A percentile compares a stretch with the other conserved stretches of the same genome.
Evolutionary conservation across 1,140 invertebrate species (phyloP).

Genomic region (Phortica variegata): DNA sequence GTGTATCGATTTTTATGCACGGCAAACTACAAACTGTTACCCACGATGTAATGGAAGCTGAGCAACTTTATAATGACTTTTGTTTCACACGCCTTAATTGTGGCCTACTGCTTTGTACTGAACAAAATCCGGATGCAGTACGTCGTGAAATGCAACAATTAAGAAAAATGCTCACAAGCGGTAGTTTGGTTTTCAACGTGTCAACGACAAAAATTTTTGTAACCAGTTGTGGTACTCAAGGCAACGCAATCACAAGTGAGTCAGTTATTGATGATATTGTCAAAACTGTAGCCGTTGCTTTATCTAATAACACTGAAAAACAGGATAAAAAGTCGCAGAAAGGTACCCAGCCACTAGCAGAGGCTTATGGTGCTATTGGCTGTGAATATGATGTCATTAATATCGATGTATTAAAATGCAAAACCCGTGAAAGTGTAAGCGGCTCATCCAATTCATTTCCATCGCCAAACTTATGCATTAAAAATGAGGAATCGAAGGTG

Average conservation of each 20-base stretch:
- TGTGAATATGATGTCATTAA: slow-evolving; percentile 45
- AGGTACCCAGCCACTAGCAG: slow-evolving; percentile 6
- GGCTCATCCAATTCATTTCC: slow-evolving; percentile 26
- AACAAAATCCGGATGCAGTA: slow-evolving; percentile 60
- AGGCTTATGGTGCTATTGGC: slow-evolving; percentile 30
- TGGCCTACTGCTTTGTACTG: slow-evolving; percentile 60
- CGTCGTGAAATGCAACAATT: slow-evolving; percentile 61
- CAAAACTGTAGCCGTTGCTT: slow-evolving; percentile 22
- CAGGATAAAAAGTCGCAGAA: slow-evolving; percentile 26
- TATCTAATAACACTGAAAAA: slow-evolving; percentile 10
- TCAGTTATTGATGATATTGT: slow-evolving; percentile 36
- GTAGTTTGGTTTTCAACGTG: slow-evolving; percentile 46
- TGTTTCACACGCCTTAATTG: slow-evolving; percentile 65
- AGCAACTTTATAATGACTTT: slow-evolving; percentile 68
- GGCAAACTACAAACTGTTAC: slow-evolving; percentile 67
- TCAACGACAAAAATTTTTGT: slow-evolving; percentile 40
- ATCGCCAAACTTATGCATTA: slow-evolving; percentile 35
- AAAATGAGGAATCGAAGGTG: slow-evolving; percentile 44
- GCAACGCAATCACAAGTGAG: slow-evolving; percentile 27
- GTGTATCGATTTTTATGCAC: slow-evolving; percentile 69
- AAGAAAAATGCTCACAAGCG: slow-evolving; percentile 60
- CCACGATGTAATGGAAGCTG: slow-evolving; percentile 64
- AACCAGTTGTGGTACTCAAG: slow-evolving; percentile 33
- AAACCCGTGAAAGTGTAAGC: slow-evolving; percentile 29
- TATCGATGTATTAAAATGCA: slow-evolving; percentile 38